Percentiles rank a stretch among this genome's conserved stretches.
Conservation (phyloP, 2,888 invertebrate species). For the Myopa tessellatipennis region DNA sequence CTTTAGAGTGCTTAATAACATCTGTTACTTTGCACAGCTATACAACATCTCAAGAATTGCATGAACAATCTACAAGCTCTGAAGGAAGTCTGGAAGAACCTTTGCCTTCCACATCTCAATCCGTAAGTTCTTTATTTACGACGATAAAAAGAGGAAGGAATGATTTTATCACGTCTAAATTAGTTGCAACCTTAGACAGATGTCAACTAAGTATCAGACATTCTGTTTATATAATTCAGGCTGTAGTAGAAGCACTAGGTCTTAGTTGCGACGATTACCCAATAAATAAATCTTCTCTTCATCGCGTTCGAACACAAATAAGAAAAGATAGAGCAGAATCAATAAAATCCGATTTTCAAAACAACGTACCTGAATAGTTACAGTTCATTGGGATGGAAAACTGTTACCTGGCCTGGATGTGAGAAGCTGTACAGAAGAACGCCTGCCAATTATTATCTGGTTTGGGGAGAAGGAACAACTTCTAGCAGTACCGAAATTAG, state of each 20-base stretch:
- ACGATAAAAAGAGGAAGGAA: slow-evolving; percentile 40
- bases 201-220: slow-evolving; percentile 47
- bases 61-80: neutral
- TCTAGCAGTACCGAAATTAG: no score
- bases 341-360: neutral
- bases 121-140: neutral
- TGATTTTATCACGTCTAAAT: slow-evolving; percentile 49
- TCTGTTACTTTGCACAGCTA: neutral
- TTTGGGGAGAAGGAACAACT: no score
- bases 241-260: slow-evolving; percentile 50
- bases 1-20: neutral
- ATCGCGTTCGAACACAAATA: slow-evolving; percentile 51
- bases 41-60: neutral
- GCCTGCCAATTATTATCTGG: no score
- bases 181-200: slow-evolving; percentile 45
- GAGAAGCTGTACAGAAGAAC: no score
- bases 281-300: slow-evolving; percentile 55
- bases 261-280: slow-evolving; percentile 52
- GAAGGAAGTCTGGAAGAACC: slow-evolving; percentile 4
- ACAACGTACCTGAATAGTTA: neutral
- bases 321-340: slow-evolving; percentile 21
- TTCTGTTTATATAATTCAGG: slow-evolving; percentile 51
- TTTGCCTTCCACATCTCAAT: neutral
- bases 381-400: no score
- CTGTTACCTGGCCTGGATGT: no score